A percentile compares a stretch with the other conserved stretches of the same genome.
Evolutionary conservation across 1,140 invertebrate species (phyloP).

Genomic region (Drosophila serrata): DNA sequence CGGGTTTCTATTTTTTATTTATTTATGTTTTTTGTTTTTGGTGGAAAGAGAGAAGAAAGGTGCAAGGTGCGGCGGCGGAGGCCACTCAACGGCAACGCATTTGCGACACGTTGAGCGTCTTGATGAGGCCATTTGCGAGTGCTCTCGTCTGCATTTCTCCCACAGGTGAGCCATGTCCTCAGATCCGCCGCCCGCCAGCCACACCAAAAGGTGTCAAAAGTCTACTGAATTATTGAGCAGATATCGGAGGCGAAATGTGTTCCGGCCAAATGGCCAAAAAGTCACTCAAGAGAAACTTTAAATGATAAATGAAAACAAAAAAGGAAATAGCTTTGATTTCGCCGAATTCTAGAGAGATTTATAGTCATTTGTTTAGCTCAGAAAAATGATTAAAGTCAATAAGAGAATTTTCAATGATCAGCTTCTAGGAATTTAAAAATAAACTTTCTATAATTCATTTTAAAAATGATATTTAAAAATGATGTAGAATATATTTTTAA

Average conservation of each 20-base stretch:
- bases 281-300: background rate
- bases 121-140: conserved; percentile 67
- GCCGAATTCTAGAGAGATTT: rapidly evolving
- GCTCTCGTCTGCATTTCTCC: conserved; percentile 14
- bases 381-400: too few relatives aligned
- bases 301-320: background rate
- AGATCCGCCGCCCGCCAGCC: conserved; percentile 23
- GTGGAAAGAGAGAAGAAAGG: conserved; percentile 5
- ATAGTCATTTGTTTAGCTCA: background rate
- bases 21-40: conserved; percentile 24
- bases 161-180: conserved; percentile 24
- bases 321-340: too few relatives aligned
- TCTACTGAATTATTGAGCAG: conserved; percentile 55
- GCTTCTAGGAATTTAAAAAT: background rate
- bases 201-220: conserved; percentile 37
- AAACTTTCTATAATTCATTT: too few relatives aligned
- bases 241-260: conserved; percentile 15
- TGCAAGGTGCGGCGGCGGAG: conserved; percentile 7
- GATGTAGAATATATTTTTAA: too few relatives aligned
- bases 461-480: background rate
- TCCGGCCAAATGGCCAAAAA: conserved; percentile 14
- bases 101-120: conserved; percentile 66
- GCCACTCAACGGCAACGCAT: conserved; percentile 64
- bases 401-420: too few relatives aligned
- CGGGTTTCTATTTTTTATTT: conserved; percentile 21